These are phyloP conservation scores for Pharmacophagus antenor DNA, from an alignment of 2,888 invertebrate species.

Conservation along the genomic window DNA sequence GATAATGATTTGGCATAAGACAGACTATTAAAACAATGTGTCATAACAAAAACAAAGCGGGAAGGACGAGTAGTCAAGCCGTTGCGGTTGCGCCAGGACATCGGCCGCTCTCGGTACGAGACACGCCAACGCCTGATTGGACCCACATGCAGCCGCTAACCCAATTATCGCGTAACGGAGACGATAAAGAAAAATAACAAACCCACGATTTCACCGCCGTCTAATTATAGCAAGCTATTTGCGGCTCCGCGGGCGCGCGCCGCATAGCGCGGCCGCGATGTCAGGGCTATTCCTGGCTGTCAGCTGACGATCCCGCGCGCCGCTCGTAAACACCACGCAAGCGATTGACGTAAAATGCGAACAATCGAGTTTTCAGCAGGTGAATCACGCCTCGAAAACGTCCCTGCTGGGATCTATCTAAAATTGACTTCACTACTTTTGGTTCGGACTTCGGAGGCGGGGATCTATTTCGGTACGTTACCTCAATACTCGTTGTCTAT, in stretches of 20 bases:
- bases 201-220: slow-evolving; percentile 80
- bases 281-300: slow-evolving; percentile 80
- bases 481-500: slow-evolving; percentile 71
- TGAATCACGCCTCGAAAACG: slow-evolving; percentile 78
- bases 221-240: slow-evolving; percentile 80
- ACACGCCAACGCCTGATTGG: slow-evolving; percentile 77
- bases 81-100: slow-evolving; percentile 24
- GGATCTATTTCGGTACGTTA: slow-evolving; percentile 72
- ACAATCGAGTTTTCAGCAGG: slow-evolving; percentile 80
- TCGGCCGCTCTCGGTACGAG: slow-evolving; percentile 43
- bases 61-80: slow-evolving; percentile 13
- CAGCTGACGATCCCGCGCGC: slow-evolving; percentile 74
- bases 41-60: slow-evolving; percentile 11
- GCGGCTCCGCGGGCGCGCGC: slow-evolving; percentile 78
- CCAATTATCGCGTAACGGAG: slow-evolving; percentile 80
- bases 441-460: slow-evolving; percentile 78
- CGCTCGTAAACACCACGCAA: slow-evolving; percentile 77
- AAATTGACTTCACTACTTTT: slow-evolving; percentile 78
- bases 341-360: slow-evolving; percentile 78
- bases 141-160: slow-evolving; percentile 79
- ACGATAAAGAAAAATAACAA: slow-evolving; percentile 82
- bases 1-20: slow-evolving; percentile 21
- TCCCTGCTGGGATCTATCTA: slow-evolving; percentile 71
- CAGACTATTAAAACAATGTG: slow-evolving; percentile 15
- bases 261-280: slow-evolving; percentile 78